Evolutionary conservation across 2,888 invertebrate genomes (phyloP), one percentile per base, ranked within the genome.

Genomic region (Drosophila nr. fundita): DNA sequence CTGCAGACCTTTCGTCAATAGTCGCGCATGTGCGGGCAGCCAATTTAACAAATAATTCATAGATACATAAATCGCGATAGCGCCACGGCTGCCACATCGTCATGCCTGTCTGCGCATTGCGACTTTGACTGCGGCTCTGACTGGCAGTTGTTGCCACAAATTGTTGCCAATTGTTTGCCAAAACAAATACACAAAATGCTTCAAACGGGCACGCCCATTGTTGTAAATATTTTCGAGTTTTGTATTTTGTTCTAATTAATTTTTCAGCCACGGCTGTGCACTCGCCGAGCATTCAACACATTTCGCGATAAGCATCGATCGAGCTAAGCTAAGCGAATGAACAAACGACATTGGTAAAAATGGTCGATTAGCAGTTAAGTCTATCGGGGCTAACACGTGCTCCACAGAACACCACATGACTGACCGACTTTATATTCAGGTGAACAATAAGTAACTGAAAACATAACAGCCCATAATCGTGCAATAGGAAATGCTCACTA

Each of bases 31-130:
- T 78, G 81, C 83, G 78, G 86, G 84, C 84, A 82, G 84, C 84
- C 89, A 85, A 85, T 85, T 89, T 89, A 87, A 78, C 80, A 76
- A 87, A 86, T 90, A 86, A 90, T 88, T 88, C 89, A 90, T 86
- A 77, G 73, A 78, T 86, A 86, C 83, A 88, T 81, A 90, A 86
- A 90, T 90, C 89, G 90, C 84, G 89, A 83, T 86, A 89, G 78
- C 76, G 72, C 78, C 73, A 78, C 68, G 74, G 61, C 82, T 80
- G 81, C 79, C 69, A 75, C 80, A 83, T 77, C 75, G 68, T 75
- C 79, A 68, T 76, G 75, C 65, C 72, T 71, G 78, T 68, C 79
- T 59, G 78, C 38, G 67, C 79, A 72, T 75, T 75, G 76, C 67
- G 75, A 64, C 80, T 82, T 68, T 69, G 78, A 78, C 66, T 76